Conservation (phyloP, 1,140 invertebrate species). For the Whitmania pigra region DNA sequence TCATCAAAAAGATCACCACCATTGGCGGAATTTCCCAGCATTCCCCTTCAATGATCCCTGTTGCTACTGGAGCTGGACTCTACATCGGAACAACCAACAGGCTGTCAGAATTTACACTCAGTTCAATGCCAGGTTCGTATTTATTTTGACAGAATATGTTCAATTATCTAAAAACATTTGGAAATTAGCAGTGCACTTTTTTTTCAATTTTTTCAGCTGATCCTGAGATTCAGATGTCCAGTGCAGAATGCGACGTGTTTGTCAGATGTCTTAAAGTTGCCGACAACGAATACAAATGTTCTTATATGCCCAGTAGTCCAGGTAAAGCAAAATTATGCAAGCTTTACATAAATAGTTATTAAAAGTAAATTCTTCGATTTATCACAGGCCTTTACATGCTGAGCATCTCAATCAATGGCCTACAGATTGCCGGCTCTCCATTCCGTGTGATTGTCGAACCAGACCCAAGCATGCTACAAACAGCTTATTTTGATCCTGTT, state of each 20-base stretch:
- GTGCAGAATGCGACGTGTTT: neutral
- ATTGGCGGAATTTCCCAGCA: neutral
- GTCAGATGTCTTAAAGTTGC: neutral
- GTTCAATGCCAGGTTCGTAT: neutral
- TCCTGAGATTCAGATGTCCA: slow-evolving; percentile 2
- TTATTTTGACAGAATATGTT: neutral
- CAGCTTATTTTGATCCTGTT: neutral
- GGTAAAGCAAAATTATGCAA: neutral
- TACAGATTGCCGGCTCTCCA: slow-evolving; percentile 1
- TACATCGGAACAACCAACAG: neutral
- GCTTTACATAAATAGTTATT: neutral
- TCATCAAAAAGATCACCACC: neutral
- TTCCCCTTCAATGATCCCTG: neutral
- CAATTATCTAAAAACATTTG: neutral
- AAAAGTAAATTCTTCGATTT: neutral
- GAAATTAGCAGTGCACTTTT: neutral
- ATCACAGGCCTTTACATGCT: slow-evolving; percentile 1
- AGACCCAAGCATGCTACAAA: neutral
- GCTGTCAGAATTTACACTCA: neutral
- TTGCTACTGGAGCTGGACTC: neutral
- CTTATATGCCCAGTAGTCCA: neutral
- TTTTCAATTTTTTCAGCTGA: neutral
- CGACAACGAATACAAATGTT: slow-evolving; percentile 9
- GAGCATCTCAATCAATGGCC: neutral
- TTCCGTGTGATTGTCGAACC: slow-evolving; percentile 1